Conservation (phyloP, 2,888 invertebrate species). For the Drosophila peninsularis region DNA sequence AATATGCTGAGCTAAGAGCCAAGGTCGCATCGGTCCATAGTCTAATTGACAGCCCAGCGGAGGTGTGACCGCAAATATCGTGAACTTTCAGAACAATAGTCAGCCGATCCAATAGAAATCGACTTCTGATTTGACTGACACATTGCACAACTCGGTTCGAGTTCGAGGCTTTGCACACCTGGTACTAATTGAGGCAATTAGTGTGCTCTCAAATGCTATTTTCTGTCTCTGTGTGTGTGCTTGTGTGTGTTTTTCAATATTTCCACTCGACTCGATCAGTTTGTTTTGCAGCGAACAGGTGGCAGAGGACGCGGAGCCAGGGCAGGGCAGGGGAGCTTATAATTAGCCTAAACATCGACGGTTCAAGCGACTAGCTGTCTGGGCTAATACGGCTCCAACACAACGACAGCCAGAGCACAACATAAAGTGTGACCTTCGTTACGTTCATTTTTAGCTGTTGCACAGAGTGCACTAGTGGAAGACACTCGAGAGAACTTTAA, state of each 20-base stretch:
- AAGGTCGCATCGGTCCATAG: conserved; percentile 55
- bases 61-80: conserved; percentile 68
- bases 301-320: not conserved
- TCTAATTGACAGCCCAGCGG: conserved; percentile 63
- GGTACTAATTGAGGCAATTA: conserved; percentile 73
- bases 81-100: conserved; percentile 63
- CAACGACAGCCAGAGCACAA: conserved; percentile 26
- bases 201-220: conserved; percentile 63
- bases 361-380: conserved; percentile 40
- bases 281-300: conserved; percentile 26
- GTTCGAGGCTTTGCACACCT: conserved; percentile 65
- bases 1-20: conserved; percentile 21
- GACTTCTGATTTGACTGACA: conserved; percentile 24
- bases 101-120: conserved; percentile 25
- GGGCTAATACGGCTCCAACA: conserved; percentile 21
- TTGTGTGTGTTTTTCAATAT: conserved; percentile 38
- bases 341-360: conserved; percentile 50
- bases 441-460: conserved; percentile 51
- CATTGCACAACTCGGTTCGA: conserved; percentile 61
- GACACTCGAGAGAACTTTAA: not conserved
- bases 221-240: conserved; percentile 35
- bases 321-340: conserved; percentile 19
- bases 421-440: conserved; percentile 33
- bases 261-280: conserved; percentile 49
- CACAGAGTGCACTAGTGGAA: not conserved